phyloP scores from a whole-genome alignment of 2,888 invertebrate species.

The Carterocephalus palaemon region DNA sequence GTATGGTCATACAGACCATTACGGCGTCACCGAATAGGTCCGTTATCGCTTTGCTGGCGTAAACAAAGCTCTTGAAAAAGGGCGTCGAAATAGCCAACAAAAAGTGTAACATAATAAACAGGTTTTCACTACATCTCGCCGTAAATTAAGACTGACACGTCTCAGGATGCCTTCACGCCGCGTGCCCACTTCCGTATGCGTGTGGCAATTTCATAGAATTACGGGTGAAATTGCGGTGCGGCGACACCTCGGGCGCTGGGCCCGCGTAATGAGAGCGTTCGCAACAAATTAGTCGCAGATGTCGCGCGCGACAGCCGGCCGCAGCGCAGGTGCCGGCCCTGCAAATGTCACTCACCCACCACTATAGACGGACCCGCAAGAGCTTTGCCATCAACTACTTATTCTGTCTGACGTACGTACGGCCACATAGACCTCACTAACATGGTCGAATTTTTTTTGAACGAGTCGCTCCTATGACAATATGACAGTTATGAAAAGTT shows the following conservation, averaged over 20 bases:
- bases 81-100: slow-evolving; percentile 15
- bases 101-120: slow-evolving; percentile 22
- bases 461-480: slow-evolving; percentile 22
- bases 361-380: slow-evolving; percentile 28
- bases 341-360: slow-evolving; percentile 57
- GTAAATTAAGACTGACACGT: slow-evolving; percentile 32
- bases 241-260: slow-evolving; percentile 70
- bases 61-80: too few species aligned
- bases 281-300: slow-evolving; percentile 75
- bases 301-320: slow-evolving; percentile 71
- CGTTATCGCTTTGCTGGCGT: too few species aligned
- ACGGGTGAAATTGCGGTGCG: slow-evolving; percentile 61
- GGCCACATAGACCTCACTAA: slow-evolving; percentile 1
- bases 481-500: slow-evolving; percentile 43
- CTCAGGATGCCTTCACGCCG: slow-evolving; percentile 36
- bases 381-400: slow-evolving; percentile 3
- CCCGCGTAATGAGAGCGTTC: slow-evolving; percentile 64
- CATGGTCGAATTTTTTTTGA: slow-evolving; percentile 10
- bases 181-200: slow-evolving; percentile 48
- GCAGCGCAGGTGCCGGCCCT: slow-evolving; percentile 53
- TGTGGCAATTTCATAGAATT: slow-evolving; percentile 69
- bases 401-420: too few species aligned
- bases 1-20: too few species aligned
- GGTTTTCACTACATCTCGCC: slow-evolving; percentile 10
- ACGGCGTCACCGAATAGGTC: too few species aligned